A percentile compares a stretch with the other conserved stretches of the same genome.
These are phyloP conservation scores for Eudasyphora cyanicolor DNA, from an alignment of 2,888 invertebrate species.

Conservation along the genomic window DNA sequence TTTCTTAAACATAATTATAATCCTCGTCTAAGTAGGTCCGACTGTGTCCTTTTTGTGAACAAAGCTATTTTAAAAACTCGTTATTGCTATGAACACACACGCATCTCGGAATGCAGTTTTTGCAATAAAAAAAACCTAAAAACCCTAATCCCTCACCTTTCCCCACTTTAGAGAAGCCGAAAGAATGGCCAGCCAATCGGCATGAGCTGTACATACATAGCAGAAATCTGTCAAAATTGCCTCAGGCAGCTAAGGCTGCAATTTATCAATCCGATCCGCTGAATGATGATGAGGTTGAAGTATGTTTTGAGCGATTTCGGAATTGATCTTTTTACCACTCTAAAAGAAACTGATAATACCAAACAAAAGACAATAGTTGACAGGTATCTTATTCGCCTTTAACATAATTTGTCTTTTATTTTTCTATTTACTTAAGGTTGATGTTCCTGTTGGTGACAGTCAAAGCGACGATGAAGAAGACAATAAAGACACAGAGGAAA, in stretches of 20 bases:
- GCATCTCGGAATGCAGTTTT: too few species aligned
- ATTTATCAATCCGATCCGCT: conserved; percentile 67
- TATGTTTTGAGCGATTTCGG: neutral
- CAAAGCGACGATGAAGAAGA: conserved; percentile 19
- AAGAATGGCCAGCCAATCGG: conserved; percentile 82
- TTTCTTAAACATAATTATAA: too few species aligned
- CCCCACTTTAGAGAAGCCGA: conserved; percentile 91
- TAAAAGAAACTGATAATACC: too few species aligned
- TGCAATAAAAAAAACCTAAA: too few species aligned
- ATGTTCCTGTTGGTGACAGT: neutral
- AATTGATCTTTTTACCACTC: neutral
- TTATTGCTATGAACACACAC: too few species aligned
- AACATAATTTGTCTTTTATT: neutral
- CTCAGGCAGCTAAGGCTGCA: conserved; percentile 73
- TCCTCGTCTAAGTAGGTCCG: too few species aligned
- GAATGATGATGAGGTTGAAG: conserved; percentile 35
- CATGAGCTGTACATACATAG: conserved; percentile 79
- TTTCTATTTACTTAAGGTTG: conserved; percentile 26
- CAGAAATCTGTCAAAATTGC: conserved; percentile 74
- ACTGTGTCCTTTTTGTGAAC: too few species aligned
- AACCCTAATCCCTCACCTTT: conserved; percentile 86
- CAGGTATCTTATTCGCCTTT: neutral
- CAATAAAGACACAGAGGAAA: neutral
- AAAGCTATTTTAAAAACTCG: too few species aligned
- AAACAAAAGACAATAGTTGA: neutral